phyloP scores from a whole-genome alignment of 92 coral and sea anemone species.

The Montipora capitata region DNA sequence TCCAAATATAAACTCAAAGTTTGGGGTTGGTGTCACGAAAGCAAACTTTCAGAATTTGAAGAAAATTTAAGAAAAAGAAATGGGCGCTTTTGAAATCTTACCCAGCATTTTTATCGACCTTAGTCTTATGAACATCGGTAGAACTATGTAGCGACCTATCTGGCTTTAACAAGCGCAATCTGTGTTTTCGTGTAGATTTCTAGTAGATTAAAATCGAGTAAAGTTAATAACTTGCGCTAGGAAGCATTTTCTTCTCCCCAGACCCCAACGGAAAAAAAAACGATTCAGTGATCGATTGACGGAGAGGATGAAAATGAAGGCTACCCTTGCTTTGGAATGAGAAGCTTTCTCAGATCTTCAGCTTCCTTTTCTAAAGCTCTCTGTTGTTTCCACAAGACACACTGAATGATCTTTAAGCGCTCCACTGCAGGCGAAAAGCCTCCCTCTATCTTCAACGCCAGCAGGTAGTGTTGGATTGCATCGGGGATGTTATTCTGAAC shows the following conservation, averaged over 20 bases:
- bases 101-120: too few relatives aligned
- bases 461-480: constrained; percentile 85
- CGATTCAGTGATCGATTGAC: not conserved
- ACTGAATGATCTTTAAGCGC: constrained; percentile 81
- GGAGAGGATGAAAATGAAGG: not conserved
- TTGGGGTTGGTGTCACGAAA: too few relatives aligned
- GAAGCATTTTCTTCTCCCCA: not conserved
- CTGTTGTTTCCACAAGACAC: constrained; percentile 90
- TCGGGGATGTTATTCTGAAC: constrained; percentile 75
- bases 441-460: constrained; percentile 84
- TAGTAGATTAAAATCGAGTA: too few relatives aligned
- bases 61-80: too few relatives aligned
- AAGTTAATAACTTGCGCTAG: too few relatives aligned
- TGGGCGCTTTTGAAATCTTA: too few relatives aligned
- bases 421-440: constrained; percentile 86
- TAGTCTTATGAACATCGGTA: too few relatives aligned
- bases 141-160: too few relatives aligned
- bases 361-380: constrained; percentile 86
- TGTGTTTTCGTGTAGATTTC: too few relatives aligned
- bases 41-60: too few relatives aligned
- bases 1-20: too few relatives aligned
- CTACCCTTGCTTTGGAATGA: constrained; percentile 52
- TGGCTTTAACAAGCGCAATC: too few relatives aligned
- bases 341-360: constrained; percentile 75
- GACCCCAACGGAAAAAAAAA: not conserved